Conservation (phyloP, 1,140 invertebrate genomes). For the Aricia agestis region DNA sequence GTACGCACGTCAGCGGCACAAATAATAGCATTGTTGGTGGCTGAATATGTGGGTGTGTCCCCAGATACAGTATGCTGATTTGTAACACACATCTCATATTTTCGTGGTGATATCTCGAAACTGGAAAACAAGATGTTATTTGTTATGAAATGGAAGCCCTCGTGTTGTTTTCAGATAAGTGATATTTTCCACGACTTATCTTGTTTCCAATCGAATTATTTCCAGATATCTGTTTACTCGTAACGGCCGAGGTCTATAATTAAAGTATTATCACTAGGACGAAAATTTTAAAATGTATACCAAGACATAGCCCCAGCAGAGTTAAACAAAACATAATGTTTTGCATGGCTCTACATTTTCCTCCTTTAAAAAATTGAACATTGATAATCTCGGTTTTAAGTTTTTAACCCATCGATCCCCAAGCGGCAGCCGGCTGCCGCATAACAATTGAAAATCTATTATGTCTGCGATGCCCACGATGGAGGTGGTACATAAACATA, state of each 20-base stretch:
- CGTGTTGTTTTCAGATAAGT: conserved; percentile 59
- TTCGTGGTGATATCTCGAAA: conserved; percentile 48
- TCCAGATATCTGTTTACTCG: conserved; percentile 37
- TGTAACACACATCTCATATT: conserved; percentile 41
- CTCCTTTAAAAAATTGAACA: no score
- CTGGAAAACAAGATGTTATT: conserved; percentile 59
- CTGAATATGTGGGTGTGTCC: conserved; percentile 64
- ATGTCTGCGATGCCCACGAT: no score
- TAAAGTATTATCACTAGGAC: background rate
- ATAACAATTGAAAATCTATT: no score
- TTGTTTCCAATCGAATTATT: conserved; percentile 65
- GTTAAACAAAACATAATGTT: no score
- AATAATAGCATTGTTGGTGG: conserved; percentile 37
- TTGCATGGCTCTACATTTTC: no score
- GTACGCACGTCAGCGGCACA: conserved; percentile 32
- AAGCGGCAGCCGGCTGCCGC: no score
- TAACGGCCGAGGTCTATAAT: background rate
- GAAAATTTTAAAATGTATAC: background rate
- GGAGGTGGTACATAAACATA: no score
- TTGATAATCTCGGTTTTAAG: no score
- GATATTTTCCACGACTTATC: conserved; percentile 68
- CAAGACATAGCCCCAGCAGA: background rate
- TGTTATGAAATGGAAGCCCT: conserved; percentile 50
- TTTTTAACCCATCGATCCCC: no score
- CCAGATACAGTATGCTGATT: conserved; percentile 43